Percentiles rank a stretch among this genome's conserved stretches.
Evolutionary conservation across 2,113 vertebrate species (phyloP).

Genomic region (Coturnix japonica): DNA sequence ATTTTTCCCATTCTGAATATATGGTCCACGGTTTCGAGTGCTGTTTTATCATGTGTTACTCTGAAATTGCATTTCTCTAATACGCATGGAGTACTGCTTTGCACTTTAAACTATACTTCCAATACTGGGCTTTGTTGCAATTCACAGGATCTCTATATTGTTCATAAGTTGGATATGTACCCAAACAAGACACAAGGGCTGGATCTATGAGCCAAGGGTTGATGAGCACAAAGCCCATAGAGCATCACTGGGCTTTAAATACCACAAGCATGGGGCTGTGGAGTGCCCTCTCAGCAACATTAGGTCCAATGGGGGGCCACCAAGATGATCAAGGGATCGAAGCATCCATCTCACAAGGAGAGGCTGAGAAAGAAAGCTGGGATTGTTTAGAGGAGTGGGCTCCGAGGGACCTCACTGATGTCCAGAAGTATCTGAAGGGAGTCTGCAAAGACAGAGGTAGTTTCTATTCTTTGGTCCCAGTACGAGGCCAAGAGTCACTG

Average conservation of each 20-base stretch:
- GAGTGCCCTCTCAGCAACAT: rapidly evolving
- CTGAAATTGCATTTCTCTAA: neutral
- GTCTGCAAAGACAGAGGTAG: neutral
- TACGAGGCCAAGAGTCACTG: neutral
- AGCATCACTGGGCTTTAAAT: neutral
- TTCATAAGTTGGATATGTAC: rapidly evolving
- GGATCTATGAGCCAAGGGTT: too few relatives aligned
- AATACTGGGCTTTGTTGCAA: neutral
- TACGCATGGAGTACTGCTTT: rapidly evolving
- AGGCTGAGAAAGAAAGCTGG: neutral
- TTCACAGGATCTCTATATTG: neutral
- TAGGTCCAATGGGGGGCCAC: neutral
- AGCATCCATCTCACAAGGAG: neutral
- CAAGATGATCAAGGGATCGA: neutral
- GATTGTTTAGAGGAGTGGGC: neutral
- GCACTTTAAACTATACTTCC: neutral
- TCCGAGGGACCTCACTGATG: neutral
- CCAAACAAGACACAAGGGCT: rapidly evolving
- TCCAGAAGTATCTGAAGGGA: neutral
- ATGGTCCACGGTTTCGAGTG: neutral
- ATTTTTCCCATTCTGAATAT: neutral
- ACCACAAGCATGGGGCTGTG: rapidly evolving
- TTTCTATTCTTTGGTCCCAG: neutral
- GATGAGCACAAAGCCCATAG: neutral
- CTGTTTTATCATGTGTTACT: neutral